Base-by-base conservation (phyloP, 2,888 invertebrate species). In the Sinotaia quadrata region DNA sequence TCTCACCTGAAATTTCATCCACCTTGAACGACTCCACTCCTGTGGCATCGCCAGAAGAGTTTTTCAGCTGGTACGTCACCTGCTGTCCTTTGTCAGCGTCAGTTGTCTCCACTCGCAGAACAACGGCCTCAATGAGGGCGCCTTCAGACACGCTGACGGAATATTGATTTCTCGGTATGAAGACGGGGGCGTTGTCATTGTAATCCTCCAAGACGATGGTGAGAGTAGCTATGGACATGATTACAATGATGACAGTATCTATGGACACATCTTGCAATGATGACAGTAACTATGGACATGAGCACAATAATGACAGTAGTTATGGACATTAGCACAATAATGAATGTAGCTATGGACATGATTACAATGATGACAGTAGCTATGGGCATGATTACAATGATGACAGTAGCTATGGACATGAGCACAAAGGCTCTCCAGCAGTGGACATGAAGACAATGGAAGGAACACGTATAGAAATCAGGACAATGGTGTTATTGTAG, bases 111-210 rank as follows among this genome's bases (percentile, higher is more conserved):
- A 84, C 78, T 24, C 81, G 72, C 24, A 82, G 63, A n/a, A 83
- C 78, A 37, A 78, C 78, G 2, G 80, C 75, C 37, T 73, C 63
- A 18, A 75, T 36, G 21, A 73, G 76, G 24, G 78, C 70, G 0
- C 79, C 78, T 68, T 84, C 84, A 0, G 81, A 81, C 29, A 82
- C 75, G 58, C 74, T 76, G 21, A 78, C 73, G 31, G 47, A 71
- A 72, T 81, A 84, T 5, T 61, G 56, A 12, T 71, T 49, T 18
- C 74, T 77, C 3, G 79, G 81, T 2, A 73, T n/a, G 60, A 85
- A 85, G 21, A 62, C 59, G 4, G 85, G 85, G n/a, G 75, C 54
- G 68, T 85, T 83, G 71, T 85, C 85, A 75, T 85, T 85, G 71
- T 75, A 74, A 67, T 85, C 85, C 21, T 62, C 18, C 12, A 85